phyloP scores from a whole-genome alignment of 2,113 vertebrate species.

The Entomyzon cyanotis region DNA sequence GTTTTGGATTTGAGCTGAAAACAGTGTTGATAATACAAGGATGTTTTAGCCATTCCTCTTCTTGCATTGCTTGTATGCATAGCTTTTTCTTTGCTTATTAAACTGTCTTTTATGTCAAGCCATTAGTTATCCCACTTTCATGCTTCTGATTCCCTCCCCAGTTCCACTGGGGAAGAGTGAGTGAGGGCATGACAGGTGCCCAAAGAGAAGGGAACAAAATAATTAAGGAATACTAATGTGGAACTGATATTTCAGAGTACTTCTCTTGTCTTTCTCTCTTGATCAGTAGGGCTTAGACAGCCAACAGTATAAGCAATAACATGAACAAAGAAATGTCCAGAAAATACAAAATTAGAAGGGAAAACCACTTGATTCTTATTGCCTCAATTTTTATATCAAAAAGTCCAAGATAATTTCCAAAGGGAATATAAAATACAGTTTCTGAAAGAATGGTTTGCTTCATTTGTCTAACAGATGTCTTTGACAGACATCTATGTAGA shows the following conservation, averaged over 20 bases:
- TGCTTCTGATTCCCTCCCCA: neutral
- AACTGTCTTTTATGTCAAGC: neutral
- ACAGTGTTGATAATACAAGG: neutral
- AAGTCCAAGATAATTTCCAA: neutral
- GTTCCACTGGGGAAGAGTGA: neutral
- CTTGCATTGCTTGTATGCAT: neutral
- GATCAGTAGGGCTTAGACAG: neutral
- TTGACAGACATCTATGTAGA: neutral
- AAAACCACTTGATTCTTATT: neutral
- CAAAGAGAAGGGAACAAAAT: neutral
- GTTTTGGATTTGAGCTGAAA: neutral
- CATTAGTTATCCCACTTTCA: neutral
- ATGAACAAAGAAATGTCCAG: neutral
- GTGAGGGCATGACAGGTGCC: rapidly evolving
- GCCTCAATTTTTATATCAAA: neutral
- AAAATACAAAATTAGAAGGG: neutral
- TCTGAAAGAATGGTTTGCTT: neutral
- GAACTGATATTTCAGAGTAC: neutral
- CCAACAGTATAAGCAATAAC: neutral
- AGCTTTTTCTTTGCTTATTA: neutral
- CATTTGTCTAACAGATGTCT: neutral
- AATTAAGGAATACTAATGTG: neutral
- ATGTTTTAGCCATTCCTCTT: neutral
- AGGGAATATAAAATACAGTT: neutral
- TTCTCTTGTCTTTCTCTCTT: neutral